These are phyloP conservation scores for Macroramphosus scolopax DNA, from an alignment of 2,797 vertebrate genomes.

Conservation along the genomic window DNA sequence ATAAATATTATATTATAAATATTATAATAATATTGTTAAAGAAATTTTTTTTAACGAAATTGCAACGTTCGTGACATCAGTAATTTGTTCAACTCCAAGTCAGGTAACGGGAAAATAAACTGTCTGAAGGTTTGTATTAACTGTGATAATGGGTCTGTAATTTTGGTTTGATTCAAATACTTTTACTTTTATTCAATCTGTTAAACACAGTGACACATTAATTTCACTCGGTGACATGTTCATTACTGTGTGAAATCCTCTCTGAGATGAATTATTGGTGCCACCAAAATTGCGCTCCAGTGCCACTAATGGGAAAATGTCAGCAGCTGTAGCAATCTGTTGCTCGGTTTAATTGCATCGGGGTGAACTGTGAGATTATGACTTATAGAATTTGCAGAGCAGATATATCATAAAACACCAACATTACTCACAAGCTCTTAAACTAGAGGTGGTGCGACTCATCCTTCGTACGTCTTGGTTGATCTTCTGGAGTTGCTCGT, in stretches of 20 bases:
- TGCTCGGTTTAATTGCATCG: constrained; percentile 41
- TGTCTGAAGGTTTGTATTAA: constrained; percentile 20
- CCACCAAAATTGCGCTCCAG: constrained; percentile 35
- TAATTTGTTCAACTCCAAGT: constrained; percentile 10
- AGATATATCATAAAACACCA: too few species aligned
- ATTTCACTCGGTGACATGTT: constrained; percentile 58
- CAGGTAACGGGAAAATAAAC: constrained; percentile 21
- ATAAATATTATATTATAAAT: constrained; percentile 15
- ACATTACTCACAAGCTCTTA: too few species aligned
- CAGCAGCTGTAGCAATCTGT: constrained; percentile 20
- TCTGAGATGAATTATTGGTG: constrained; percentile 56
- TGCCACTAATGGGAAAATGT: constrained; percentile 57
- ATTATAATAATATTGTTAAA: too few species aligned
- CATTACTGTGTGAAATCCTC: constrained; percentile 50
- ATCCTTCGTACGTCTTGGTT: too few species aligned
- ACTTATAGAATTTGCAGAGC: constrained; percentile 17
- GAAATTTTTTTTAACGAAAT: too few species aligned
- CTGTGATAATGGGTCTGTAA: constrained; percentile 49
- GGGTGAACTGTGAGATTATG: constrained; percentile 13
- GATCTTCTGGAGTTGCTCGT: constrained; percentile 3
- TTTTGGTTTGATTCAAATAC: constrained; percentile 36
- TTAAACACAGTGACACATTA: constrained; percentile 56
- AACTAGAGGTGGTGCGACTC: too few species aligned
- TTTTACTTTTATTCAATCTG: constrained; percentile 45
- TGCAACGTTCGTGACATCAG: too few species aligned